Base-by-base conservation (phyloP, 2,888 invertebrate genomes). In the Charanyca ferruginea region DNA sequence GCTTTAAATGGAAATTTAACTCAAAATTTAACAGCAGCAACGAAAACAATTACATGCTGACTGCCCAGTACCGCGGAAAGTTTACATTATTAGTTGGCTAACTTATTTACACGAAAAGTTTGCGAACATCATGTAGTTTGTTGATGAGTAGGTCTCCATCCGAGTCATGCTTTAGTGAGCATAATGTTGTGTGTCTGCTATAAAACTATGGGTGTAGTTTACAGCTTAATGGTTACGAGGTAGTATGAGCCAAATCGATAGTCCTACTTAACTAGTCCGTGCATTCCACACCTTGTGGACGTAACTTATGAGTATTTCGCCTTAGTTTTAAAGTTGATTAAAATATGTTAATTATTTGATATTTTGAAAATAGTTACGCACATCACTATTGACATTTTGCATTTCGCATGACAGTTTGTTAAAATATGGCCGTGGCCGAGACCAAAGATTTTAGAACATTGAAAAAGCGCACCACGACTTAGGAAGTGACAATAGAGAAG, bases 401-500 rank as follows among this genome's bases (percentile, higher is more conserved):
- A n/a, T n/a, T n/a, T n/a, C n/a, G n/a, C n/a, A n/a, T 16, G 20
- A 20, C 4, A 22, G 7, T 20, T 32, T 20, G 4, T 25, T 35
- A 48, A 47, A 48, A 53, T 7, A 48, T 53, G 16, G 7, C 18
- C 35, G 8, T n/a, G 13, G 11, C 2, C 11, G 47, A 1, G 8
- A 48, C 0, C 18, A 53, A 28, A 16, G n/a, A 44, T 59, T 32
- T 49, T 64, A 54, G 54, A 64, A 66, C 35, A 66, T 51, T 53
- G 23, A 61, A 49, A 13, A 57, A 68, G 20, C 23, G 20, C 55
- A 49, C 22, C 35, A 59, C 51, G 83, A 82, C 83, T 85, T 85
- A 89, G 90, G 86, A 91, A 91, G 86, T 89, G 90, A 93, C 90
- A 93, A 93, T 92, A 88, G 88, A 85, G 81, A 69, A 83, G 87